Base-by-base conservation (phyloP, 2,888 invertebrate genomes). In the Sympetrum striolatum region DNA sequence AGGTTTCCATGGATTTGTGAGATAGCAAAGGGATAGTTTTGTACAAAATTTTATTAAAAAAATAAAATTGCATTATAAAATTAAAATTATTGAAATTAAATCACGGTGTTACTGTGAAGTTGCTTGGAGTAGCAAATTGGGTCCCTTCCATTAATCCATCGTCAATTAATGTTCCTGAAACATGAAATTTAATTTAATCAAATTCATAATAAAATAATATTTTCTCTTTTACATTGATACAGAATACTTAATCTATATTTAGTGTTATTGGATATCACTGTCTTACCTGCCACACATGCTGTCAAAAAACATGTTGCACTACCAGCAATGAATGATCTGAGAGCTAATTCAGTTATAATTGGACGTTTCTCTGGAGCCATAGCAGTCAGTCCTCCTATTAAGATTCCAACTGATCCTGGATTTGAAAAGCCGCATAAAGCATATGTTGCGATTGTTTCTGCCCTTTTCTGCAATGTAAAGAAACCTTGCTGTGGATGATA, bases 351-450 rank as follows among this genome's bases (percentile, higher is more conserved):
- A 0, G 97, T 96, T 39, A 98, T 95, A 18, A 96, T 95, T 53
- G 95, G 94, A 90, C 96, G 94, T 92, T 97, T 96, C 35, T 95
- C 94, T 0, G 98, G 98, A 0, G 97, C 97, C 94, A 98, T 95
- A 0, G 96, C 95, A 0, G 96, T 95, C 25, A 98, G 94, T 0
- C 96, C 96, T 0, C 98, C 98, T 37, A 98, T 96, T 94, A 97
- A 96, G 91, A 98, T 97, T 0, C 98, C 98, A 0, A 98, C 95
- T 0, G 98, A 97, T 12, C 97, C 96, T 0, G 98, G 97, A 95
- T 98, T 98, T 0, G 98, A 96, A 94, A 98, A 98, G 0, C 98
- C 98, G 93, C 98, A 98, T 53, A 98, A 96, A 0, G 98, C 97
- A 93, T 97, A 98, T 0, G 98, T 98, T 0, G 98, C 97, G 82